Conservation (phyloP, 1,140 invertebrate species). For the Pseudomyrmex cubaensis region DNA sequence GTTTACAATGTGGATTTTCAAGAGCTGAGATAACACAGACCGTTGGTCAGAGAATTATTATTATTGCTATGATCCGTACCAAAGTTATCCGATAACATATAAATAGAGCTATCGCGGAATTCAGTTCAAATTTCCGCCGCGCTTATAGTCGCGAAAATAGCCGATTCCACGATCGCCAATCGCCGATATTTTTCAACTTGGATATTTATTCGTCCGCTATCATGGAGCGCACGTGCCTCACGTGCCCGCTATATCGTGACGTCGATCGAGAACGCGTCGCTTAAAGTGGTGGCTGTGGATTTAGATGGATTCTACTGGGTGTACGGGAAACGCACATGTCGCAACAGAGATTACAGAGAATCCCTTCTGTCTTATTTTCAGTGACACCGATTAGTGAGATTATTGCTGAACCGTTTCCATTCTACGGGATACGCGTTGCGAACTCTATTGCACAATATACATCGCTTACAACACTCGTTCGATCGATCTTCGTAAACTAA, state of each 20-base stretch:
- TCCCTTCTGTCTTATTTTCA: background rate
- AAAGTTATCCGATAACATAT: slow-evolving; percentile 9
- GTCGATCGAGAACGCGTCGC: slow-evolving; percentile 42
- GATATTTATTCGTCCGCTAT: slow-evolving; percentile 53
- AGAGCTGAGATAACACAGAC: background rate
- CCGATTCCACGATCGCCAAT: slow-evolving; percentile 42
- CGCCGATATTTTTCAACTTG: slow-evolving; percentile 34
- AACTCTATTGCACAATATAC: background rate
- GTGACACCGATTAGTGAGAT: background rate
- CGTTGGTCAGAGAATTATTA: background rate
- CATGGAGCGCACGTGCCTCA: slow-evolving; percentile 53
- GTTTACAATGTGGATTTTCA: background rate
- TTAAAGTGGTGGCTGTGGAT: slow-evolving; percentile 38
- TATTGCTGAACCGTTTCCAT: background rate
- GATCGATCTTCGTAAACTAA: background rate
- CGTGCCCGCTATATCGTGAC: slow-evolving; percentile 36
- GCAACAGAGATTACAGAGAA: background rate
- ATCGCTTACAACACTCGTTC: too few relatives aligned
- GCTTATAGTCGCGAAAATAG: slow-evolving; percentile 24
- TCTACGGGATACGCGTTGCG: background rate
- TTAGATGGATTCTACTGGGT: slow-evolving; percentile 28
- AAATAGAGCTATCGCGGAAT: slow-evolving; percentile 19
- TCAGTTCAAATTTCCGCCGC: slow-evolving; percentile 20
- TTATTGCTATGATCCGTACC: background rate
- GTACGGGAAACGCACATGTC: background rate